Evolutionary conservation across 2,113 vertebrate genomes (phyloP), one percentile per base, ranked within the genome.

Genomic region (Entomyzon cyanotis): DNA sequence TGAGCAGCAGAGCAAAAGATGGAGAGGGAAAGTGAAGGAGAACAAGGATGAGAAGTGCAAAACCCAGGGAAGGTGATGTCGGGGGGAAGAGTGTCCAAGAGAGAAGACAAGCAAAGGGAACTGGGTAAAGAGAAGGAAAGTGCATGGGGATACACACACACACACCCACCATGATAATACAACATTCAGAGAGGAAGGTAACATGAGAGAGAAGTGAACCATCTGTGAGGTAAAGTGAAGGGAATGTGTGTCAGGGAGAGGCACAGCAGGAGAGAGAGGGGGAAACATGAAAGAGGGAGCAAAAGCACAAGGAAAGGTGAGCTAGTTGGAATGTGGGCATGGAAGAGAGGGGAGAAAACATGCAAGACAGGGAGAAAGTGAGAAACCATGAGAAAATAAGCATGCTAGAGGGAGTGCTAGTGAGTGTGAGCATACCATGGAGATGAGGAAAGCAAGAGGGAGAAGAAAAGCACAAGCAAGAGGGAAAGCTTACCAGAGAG

Each of bases 301-400:
- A 28, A 25, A 68, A 37, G 10, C 44, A 23, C 22, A 63, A 17
- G 30, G 22, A 25, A 46, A 46, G 28, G 25, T 22, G 15, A 70
- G 21, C 1, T 0, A n/a, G 27, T 8, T 20, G 14, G 19, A 56
- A 56, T 3, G 2, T 22, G 15, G 50, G 7, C 7, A 3, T 31
- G 27, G 58, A 65, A 94, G 12, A 41, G n/a, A 52, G 19, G 8
- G 52, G 6, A 84, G 17, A 55, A 77, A 78, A 60, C 22, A 33
- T 3, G 12, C 24, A 71, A 60, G 15, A 60, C 11, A 35, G 7
- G 10, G 21, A 67, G 33, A 76, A 85, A 67, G 8, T 1, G 0
- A 60, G 49, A 65, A 28, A 63, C 19, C 15, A 33, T 16, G 18
- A 70, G 7, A 84, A 73, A 91, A 39, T 10, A 67, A 71, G 30